Evolutionary conservation across 2,113 vertebrate genomes (phyloP).

Genomic region (Dicentrarchus labrax): DNA sequence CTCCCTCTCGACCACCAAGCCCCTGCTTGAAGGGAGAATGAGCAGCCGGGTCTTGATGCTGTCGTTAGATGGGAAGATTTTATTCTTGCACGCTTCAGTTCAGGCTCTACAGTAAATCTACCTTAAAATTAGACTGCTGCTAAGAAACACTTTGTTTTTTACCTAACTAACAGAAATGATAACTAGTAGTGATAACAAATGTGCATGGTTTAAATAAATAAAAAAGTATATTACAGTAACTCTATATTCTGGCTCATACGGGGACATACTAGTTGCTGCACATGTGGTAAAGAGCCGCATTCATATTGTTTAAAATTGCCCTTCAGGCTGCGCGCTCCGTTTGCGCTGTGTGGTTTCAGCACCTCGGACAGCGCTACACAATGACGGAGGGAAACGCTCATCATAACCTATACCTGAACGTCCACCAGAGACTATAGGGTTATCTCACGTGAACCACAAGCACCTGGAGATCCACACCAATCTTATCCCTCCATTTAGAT

Average conservation of each 20-base stretch:
- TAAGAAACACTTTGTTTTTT: not conserved
- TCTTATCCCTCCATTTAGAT: not conserved
- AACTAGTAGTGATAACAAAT: too few relatives aligned
- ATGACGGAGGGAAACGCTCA: not conserved
- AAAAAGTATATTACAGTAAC: not conserved
- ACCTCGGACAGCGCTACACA: slow-evolving; percentile 74
- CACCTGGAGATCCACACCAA: not conserved
- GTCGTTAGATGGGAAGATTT: slow-evolving; percentile 30
- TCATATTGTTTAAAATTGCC: not conserved
- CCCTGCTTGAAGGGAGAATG: slow-evolving; percentile 47
- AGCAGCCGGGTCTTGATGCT: slow-evolving; percentile 43
- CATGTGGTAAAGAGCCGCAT: not conserved
- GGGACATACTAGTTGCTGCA: not conserved
- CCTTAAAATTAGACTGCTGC: not conserved
- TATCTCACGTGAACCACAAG: not conserved
- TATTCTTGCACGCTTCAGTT: slow-evolving; percentile 27
- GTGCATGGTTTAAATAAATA: not conserved
- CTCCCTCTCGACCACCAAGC: slow-evolving; percentile 58
- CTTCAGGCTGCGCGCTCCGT: not conserved
- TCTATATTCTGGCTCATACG: not conserved
- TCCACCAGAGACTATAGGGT: slow-evolving; percentile 4
- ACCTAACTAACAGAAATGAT: not conserved
- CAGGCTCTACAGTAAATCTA: not conserved
- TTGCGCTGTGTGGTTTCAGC: slow-evolving; percentile 57
- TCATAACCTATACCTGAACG: slow-evolving; percentile 11